phyloP scores from a whole-genome alignment of 2,888 invertebrate genomes.

The Molanna angustata region DNA sequence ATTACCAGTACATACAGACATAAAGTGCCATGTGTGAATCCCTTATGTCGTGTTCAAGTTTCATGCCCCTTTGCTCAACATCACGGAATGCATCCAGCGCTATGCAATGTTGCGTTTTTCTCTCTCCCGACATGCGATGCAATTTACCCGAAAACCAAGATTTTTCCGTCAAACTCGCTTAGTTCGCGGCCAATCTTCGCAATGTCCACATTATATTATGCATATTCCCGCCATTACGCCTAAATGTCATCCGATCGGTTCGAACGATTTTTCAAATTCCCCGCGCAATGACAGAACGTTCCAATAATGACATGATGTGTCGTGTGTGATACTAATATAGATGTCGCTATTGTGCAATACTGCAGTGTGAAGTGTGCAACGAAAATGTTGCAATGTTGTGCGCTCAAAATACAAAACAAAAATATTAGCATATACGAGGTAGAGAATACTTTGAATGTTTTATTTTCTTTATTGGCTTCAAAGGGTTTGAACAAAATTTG shows the following conservation, averaged over 20 bases:
- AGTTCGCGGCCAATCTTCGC: slow-evolving; percentile 21
- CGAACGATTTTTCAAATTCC: too few relatives aligned
- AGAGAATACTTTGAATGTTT: too few relatives aligned
- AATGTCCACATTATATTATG: slow-evolving; percentile 7
- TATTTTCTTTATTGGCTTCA: too few relatives aligned
- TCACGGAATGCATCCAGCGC: slow-evolving; percentile 16
- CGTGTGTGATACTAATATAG: too few relatives aligned
- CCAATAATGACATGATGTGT: too few relatives aligned
- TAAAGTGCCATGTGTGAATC: slow-evolving; percentile 5
- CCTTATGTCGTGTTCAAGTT: slow-evolving; percentile 11
- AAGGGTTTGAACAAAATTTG: too few relatives aligned
- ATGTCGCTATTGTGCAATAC: too few relatives aligned
- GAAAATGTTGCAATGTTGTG: too few relatives aligned
- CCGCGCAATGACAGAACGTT: neutral
- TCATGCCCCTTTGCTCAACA: too few relatives aligned
- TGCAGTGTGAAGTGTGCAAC: too few relatives aligned
- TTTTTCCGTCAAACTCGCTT: slow-evolving; percentile 14
- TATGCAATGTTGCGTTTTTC: slow-evolving; percentile 22
- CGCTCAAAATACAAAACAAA: too few relatives aligned
- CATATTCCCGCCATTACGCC: neutral
- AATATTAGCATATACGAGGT: too few relatives aligned
- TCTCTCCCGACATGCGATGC: slow-evolving; percentile 3
- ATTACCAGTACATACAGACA: neutral
- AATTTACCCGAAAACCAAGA: slow-evolving; percentile 19
- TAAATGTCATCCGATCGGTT: neutral